Evolutionary conservation across 2,797 vertebrate genomes (phyloP).

Genomic region (Enteromius fasciolatus): DNA sequence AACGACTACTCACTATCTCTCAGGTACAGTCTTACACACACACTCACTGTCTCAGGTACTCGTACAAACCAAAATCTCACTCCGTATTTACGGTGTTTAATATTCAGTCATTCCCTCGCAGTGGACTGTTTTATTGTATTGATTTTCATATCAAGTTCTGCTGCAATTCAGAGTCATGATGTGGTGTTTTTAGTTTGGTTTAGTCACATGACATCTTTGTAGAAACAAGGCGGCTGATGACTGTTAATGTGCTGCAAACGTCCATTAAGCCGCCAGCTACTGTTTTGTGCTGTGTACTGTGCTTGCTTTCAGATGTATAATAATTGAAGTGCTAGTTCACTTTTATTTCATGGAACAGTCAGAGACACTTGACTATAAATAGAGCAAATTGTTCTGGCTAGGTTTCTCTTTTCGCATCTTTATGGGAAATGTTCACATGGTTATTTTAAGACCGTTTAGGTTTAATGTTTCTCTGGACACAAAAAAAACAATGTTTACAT

Average conservation of each 20-base stretch:
- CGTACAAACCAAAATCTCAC: background rate
- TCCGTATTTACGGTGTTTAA: background rate
- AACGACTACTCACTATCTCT: constrained; percentile 92
- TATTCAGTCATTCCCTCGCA: background rate
- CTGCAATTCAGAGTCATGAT: background rate
- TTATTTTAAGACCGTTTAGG: background rate
- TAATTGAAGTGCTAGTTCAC: background rate
- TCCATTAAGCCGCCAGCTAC: background rate
- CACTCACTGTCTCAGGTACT: background rate
- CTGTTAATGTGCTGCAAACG: background rate
- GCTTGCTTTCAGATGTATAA: background rate
- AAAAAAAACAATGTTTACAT: background rate
- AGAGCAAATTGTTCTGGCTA: background rate
- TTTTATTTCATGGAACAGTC: too few relatives aligned
- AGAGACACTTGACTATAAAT: background rate
- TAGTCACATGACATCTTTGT: background rate
- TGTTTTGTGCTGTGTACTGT: background rate
- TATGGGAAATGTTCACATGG: background rate
- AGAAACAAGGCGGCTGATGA: background rate
- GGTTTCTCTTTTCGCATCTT: background rate
- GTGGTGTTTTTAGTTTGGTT: background rate
- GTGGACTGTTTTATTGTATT: background rate
- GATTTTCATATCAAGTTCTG: background rate
- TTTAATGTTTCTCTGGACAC: background rate
- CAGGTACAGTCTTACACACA: constrained; percentile 74